Conservation (phyloP, 2,113 vertebrate genomes). For the Tachysurus fulvidraco region DNA sequence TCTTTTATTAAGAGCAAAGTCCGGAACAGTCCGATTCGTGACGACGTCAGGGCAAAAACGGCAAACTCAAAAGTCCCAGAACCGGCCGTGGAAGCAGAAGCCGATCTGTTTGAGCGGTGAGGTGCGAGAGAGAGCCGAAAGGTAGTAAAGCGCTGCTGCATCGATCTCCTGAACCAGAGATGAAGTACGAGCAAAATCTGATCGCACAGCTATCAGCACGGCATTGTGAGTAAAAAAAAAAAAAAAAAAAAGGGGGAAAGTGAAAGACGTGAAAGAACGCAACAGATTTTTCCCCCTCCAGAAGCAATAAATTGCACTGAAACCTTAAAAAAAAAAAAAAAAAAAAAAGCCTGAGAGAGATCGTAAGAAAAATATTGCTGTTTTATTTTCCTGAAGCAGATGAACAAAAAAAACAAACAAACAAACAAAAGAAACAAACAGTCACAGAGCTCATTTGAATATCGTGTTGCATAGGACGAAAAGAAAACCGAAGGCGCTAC, state of each 20-base stretch:
- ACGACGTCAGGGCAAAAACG: neutral
- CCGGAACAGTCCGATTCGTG: neutral
- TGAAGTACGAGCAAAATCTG: neutral
- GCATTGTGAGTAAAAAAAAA: neutral
- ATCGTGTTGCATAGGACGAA: constrained; percentile 87
- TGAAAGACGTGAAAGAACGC: too few relatives aligned
- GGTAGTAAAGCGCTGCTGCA: neutral
- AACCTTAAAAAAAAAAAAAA: neutral
- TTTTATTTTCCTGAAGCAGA: constrained; percentile 75
- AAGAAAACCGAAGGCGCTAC: constrained; percentile 58
- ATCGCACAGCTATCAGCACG: neutral
- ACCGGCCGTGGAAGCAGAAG: too few relatives aligned
- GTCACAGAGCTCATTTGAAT: constrained; percentile 65
- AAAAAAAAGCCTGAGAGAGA: constrained; percentile 78
- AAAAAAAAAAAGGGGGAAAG: too few relatives aligned
- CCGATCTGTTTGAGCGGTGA: neutral
- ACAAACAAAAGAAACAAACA: constrained; percentile 56
- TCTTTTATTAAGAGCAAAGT: neutral
- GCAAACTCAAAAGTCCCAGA: neutral
- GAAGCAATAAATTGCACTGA: constrained; percentile 82
- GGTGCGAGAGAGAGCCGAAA: neutral
- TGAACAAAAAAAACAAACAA: constrained; percentile 70
- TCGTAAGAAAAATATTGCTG: constrained; percentile 80
- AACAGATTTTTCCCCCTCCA: neutral
- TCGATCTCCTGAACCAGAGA: neutral